Conservation (phyloP, 2,888 invertebrate genomes). For the Acleris laterana region DNA sequence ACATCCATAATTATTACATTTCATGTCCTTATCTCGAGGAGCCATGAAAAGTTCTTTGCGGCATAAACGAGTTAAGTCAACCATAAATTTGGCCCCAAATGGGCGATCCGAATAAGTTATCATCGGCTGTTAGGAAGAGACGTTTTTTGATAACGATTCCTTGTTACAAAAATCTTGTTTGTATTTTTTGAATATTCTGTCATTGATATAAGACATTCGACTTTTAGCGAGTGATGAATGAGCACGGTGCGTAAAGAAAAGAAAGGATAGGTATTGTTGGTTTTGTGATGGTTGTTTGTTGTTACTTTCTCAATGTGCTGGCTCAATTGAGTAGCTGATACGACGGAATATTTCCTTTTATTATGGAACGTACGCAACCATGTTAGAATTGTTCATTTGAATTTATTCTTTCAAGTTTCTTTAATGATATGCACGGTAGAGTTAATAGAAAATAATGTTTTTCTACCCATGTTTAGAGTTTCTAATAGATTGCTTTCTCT, state of each 20-base stretch:
- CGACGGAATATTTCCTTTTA: no score
- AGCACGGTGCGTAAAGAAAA: constrained; percentile 4
- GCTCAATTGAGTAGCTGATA: not conserved
- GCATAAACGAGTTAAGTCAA: constrained; percentile 74
- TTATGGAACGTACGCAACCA: no score
- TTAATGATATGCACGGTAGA: no score
- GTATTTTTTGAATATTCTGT: constrained; percentile 19
- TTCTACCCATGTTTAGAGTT: no score
- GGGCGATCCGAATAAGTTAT: constrained; percentile 75
- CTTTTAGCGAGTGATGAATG: constrained; percentile 20
- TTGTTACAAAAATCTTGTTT: constrained; percentile 28
- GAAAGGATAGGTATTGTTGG: constrained; percentile 8
- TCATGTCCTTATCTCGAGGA: constrained; percentile 30
- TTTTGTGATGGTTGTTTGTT: constrained; percentile 12
- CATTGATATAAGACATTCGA: constrained; percentile 30
- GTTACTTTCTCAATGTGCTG: not conserved
- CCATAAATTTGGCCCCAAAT: constrained; percentile 71
- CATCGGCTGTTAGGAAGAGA: constrained; percentile 70
- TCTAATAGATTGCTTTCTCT: no score
- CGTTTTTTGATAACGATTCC: constrained; percentile 61
- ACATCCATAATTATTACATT: constrained; percentile 35
- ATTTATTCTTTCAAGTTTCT: no score
- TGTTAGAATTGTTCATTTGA: no score
- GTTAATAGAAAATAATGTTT: no score
- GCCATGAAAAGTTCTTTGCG: constrained; percentile 60